Evolutionary conservation across 2,888 invertebrate species (phyloP), one percentile per base, ranked within the genome.

Genomic region (Leucozona laternaria): DNA sequence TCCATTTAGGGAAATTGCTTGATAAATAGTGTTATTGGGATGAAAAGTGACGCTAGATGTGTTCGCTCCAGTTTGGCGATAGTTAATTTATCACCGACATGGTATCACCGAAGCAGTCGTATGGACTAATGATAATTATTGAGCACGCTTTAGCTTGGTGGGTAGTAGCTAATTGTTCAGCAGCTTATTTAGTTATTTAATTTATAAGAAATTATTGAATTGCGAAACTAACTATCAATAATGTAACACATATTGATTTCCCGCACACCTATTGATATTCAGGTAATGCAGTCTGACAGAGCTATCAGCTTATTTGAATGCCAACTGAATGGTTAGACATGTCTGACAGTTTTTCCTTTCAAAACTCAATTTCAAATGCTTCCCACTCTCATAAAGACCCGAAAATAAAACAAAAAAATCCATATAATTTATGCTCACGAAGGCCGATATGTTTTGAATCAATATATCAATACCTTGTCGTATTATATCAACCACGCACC

Each of bases 401-500:
- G 25, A 75, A 72, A 78, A 77, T 37, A 66, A 48, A 58, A 10
- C 22, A 5, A 7, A 45, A 31, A 55, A 28, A n/a, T 2, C 34
- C 22, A 53, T 15, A 3, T 8, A 53, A 53, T 58, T 40, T 72
- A 73, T 48, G 66, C 57, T 48, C 28, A 60, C 60, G 73, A 73
- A 77, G 81, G 85, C 70, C 60, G 77, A 70, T 53, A 78, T 68
- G 68, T 53, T 62, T 85, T 80, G 75, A 85, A 66, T 72, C 64
- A 53, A 76, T 71, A 72, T 68, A 73, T 77, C 77, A 72, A 73
- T 57, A 73, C 22, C 40, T 53, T 77, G 72, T 78, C 50, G 53
- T 64, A 77, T 64, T 64, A 8, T 43, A 31, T 60, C 31, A 66
- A 71, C 55, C 62, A 62, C 70, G 70, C 80, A 34, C 34, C 13